phyloP scores from a whole-genome alignment of 2,888 invertebrate genomes.

The Anagyrus pseudococci region DNA sequence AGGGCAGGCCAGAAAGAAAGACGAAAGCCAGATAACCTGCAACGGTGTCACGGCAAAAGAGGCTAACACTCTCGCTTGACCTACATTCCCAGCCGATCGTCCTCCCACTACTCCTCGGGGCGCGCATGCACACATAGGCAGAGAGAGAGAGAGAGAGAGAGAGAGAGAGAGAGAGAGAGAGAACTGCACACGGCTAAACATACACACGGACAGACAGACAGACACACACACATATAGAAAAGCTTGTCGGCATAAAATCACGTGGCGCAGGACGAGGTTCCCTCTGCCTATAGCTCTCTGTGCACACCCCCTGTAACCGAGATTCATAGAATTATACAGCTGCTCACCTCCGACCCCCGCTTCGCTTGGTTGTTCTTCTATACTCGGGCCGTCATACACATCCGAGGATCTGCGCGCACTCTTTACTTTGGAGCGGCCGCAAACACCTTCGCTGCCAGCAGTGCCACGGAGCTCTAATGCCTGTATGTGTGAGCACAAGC shows the following conservation, averaged over 20 bases:
- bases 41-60: conserved; percentile 56
- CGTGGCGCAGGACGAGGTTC: background rate
- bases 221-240: background rate
- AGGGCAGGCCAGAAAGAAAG: background rate
- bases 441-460: background rate
- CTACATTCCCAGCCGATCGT: conserved; percentile 46
- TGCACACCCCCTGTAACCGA: too few species aligned
- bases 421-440: background rate
- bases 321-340: too few species aligned
- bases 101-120: background rate
- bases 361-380: too few species aligned
- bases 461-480: too few species aligned
- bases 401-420: background rate
- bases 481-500: too few species aligned
- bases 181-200: too few species aligned
- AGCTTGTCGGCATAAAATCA: background rate
- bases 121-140: too few species aligned
- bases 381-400: too few species aligned
- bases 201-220: too few species aligned
- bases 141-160: too few species aligned
- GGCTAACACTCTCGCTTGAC: conserved; percentile 57
- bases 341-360: too few species aligned
- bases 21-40: conserved; percentile 49
- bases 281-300: background rate
- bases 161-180: too few species aligned